Conservation (phyloP, 2,113 vertebrate species). For the Meriones unguiculatus region DNA sequence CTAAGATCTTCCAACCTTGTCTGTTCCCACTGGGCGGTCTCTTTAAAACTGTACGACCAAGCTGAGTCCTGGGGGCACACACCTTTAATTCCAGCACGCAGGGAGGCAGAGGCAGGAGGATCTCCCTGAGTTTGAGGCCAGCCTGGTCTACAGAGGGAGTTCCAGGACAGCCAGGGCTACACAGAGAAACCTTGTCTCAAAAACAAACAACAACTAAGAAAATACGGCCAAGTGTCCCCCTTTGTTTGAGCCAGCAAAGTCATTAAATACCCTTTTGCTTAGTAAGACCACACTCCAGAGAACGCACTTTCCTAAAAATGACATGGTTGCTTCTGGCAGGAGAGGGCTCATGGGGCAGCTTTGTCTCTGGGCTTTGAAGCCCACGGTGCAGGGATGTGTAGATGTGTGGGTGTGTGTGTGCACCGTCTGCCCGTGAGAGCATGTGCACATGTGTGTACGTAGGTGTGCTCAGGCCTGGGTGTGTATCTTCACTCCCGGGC, state of each 20-base stretch:
- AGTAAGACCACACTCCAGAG: conserved; percentile 31
- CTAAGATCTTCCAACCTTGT: background rate
- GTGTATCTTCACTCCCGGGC: conserved; percentile 18
- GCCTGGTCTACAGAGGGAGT: background rate
- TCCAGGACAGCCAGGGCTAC: background rate
- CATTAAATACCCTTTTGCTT: background rate
- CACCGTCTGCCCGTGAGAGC: background rate
- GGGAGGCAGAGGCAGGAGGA: background rate
- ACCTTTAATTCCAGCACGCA: background rate
- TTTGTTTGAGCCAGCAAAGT: conserved; percentile 48
- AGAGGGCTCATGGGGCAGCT: conserved; percentile 70
- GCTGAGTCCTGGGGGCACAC: fast-evolving
- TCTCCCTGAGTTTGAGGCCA: background rate
- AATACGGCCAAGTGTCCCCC: background rate
- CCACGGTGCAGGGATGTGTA: conserved; percentile 12
- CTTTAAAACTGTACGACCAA: background rate
- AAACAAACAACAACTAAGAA: background rate
- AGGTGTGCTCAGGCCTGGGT: conserved; percentile 3
- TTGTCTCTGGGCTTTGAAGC: conserved; percentile 71
- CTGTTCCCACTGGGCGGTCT: conserved; percentile 11
- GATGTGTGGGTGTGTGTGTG: conserved; percentile 44
- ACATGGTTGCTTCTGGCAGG: conserved; percentile 51
- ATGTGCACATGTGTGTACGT: conserved; percentile 19
- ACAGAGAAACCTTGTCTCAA: background rate
- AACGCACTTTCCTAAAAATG: conserved; percentile 50